Base-by-base conservation (phyloP, 1,140 invertebrate species). In the Lucilia sericata region DNA sequence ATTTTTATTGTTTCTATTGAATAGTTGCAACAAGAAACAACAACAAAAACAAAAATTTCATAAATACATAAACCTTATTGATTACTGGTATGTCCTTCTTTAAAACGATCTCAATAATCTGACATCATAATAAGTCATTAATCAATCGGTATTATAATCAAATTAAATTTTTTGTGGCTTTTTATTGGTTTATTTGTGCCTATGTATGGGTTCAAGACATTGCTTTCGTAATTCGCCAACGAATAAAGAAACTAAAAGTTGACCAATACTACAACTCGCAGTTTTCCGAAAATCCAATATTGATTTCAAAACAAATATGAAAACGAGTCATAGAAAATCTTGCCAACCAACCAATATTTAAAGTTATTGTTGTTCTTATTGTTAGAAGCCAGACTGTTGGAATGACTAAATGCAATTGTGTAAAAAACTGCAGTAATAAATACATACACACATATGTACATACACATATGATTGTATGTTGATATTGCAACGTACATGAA, bases 91-190 rank as follows among this genome's bases (percentile, higher is more conserved):
- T 80, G 76, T 80, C 76, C 76, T 80, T 80, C 76, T 80, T 80
- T 19, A 49, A 80, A 49, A 80, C 76, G 19, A 80, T 80, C 76
- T 80, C 47, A 80, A 80, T 80, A 80, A 80, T 80, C 76, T 80
- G 76, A 80, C 76, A 80, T 80, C 76, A 80, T 80, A 80, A 80
- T 80, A 80, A 80, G 76, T 49, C 76, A 80, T 80, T 80, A 80
- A 80, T 80, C 76, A 80, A 49, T 80, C 9, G 76, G 76, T 80
- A 80, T 80, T 80, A 80, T 80, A 51, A 80, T 49, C 17, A 80
- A 10, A 49, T 80, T 80, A 80, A 51, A 51, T 19, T 21, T 51
- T 80, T 80, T 47, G 47, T 80, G 49, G 19, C 12, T 49, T 70
- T 21, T 49, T 10, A 9, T 25, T n/a, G 42, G 42, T 42, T 42